Evolutionary conservation across 2,797 vertebrate species (phyloP).

Genomic region (Neosilurus hyrtlii): DNA sequence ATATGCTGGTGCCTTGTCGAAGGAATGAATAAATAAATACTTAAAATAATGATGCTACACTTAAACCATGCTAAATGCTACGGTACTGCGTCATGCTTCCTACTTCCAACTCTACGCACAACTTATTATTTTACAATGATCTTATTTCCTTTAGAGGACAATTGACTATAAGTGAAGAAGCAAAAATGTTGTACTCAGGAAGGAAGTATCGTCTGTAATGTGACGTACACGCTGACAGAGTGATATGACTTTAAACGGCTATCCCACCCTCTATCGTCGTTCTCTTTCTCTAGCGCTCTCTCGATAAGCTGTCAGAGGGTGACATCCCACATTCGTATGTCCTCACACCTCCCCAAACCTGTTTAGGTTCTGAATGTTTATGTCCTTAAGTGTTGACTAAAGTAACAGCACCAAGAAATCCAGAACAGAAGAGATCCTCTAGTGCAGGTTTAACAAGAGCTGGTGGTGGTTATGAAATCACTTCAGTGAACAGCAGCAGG

Average conservation of each 20-base stretch:
- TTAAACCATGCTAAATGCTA: background rate
- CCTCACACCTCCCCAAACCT: slow-evolving; percentile 19
- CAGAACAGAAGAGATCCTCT: background rate
- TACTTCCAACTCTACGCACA: background rate
- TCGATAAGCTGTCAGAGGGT: background rate
- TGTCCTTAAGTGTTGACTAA: background rate
- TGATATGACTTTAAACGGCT: background rate
- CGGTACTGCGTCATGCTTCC: background rate
- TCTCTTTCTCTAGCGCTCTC: background rate
- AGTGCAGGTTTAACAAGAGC: background rate
- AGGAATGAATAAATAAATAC: slow-evolving; percentile 17
- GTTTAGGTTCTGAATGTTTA: background rate
- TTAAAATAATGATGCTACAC: slow-evolving; percentile 9
- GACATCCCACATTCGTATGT: background rate
- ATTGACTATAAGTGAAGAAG: background rate
- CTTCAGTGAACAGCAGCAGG: slow-evolving; percentile 11
- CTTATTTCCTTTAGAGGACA: slow-evolving; percentile 19
- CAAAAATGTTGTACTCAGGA: background rate
- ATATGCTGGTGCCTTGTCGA: background rate
- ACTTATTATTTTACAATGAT: background rate
- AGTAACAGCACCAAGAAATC: background rate
- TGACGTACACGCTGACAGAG: background rate
- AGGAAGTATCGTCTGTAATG: background rate
- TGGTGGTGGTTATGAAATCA: background rate
- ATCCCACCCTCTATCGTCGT: background rate